Percentiles rank a stretch among this genome's conserved stretches.
These are phyloP conservation scores for Eremophila alpestris DNA, from an alignment of 2,797 vertebrate species.

Conservation along the genomic window DNA sequence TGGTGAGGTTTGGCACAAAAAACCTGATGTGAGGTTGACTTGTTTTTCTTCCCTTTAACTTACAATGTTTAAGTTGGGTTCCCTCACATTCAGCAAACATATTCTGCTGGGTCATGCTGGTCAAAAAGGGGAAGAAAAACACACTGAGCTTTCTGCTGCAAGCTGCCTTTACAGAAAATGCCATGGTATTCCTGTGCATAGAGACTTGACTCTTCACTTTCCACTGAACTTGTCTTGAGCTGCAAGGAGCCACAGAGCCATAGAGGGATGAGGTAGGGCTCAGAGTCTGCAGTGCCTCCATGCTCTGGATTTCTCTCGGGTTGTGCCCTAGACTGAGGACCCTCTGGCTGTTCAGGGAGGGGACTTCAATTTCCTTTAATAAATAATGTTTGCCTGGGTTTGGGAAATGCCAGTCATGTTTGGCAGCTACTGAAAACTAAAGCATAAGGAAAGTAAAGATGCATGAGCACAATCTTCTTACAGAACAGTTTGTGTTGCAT, in stretches of 20 bases:
- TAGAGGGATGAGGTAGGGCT: not conserved
- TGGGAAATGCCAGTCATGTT: not conserved
- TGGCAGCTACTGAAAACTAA: not conserved
- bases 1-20: slow-evolving; percentile 59
- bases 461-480: not conserved
- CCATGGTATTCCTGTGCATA: not conserved
- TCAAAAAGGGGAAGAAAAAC: not conserved
- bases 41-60: slow-evolving; percentile 33
- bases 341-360: not conserved
- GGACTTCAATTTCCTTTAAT: not conserved
- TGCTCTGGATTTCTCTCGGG: not conserved
- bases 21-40: not conserved
- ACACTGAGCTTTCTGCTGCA: not conserved
- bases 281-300: fast-evolving
- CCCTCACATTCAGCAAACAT: not conserved
- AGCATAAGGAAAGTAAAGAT: not conserved
- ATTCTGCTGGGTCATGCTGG: not conserved
- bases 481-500: not conserved
- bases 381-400: not conserved
- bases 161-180: not conserved
- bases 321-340: not conserved
- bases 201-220: not conserved
- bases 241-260: not conserved
- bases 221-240: not conserved
- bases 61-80: not conserved